Conservation (phyloP, 2,113 vertebrate genomes). For the Cyprinus carpio region DNA sequence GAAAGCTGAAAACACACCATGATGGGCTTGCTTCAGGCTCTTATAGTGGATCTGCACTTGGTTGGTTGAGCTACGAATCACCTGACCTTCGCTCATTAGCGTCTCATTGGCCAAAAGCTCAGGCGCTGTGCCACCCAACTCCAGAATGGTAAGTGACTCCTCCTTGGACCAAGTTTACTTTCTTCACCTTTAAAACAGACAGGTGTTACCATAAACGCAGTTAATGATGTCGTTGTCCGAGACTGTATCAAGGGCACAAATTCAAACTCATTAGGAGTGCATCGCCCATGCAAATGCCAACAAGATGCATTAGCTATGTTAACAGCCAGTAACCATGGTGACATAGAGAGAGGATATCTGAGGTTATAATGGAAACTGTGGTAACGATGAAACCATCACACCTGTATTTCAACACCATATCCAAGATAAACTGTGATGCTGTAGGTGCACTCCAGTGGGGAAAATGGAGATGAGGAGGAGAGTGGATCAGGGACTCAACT, state of each 20-base stretch:
- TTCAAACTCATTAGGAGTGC: conserved; percentile 5
- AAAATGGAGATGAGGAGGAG: conserved; percentile 69
- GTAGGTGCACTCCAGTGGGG: conserved; percentile 86
- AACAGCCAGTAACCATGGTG: neutral
- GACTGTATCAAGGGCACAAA: conserved; percentile 9
- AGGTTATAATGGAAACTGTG: neutral
- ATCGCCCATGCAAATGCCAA: conserved; percentile 17
- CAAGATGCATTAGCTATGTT: neutral
- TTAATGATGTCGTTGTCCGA: conserved; percentile 3
- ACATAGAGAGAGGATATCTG: neutral
- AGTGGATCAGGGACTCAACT: conserved; percentile 82
- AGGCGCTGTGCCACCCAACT: conserved; percentile 75
- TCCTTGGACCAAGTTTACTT: conserved; percentile 86
- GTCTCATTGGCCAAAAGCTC: conserved; percentile 87
- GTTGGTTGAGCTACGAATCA: conserved; percentile 89
- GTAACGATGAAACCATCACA: conserved; percentile 51
- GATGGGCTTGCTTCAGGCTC: conserved; percentile 80
- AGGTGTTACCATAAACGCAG: conserved; percentile 12
- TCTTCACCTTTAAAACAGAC: conserved; percentile 79
- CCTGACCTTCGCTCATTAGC: conserved; percentile 87
- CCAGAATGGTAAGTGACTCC: conserved; percentile 83
- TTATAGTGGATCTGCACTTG: conserved; percentile 87
- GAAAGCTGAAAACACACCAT: conserved; percentile 84
- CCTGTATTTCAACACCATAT: conserved; percentile 90
- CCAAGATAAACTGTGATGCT: conserved; percentile 87